phyloP scores from a whole-genome alignment of 2,113 vertebrate genomes.

The Macrotis lagotis region DNA sequence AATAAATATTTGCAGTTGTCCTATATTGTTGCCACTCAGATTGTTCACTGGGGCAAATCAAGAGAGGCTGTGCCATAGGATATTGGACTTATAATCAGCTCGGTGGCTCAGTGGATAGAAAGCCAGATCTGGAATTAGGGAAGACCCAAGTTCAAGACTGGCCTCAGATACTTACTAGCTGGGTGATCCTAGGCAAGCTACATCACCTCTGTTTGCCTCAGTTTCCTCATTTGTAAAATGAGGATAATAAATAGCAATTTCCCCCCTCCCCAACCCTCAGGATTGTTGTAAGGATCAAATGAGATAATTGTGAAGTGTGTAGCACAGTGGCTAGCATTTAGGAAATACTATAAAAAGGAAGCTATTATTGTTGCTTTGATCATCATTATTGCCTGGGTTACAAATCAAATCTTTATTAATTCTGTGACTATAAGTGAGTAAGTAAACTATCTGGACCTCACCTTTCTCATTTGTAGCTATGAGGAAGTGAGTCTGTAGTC shows the following conservation, averaged over 20 bases:
- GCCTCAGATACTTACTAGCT: no score
- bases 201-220: background rate
- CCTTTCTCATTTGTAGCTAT: background rate
- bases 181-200: background rate
- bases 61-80: no score
- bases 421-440: background rate
- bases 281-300: no score
- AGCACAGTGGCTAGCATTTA: background rate
- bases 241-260: no score
- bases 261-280: no score
- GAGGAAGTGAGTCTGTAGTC: background rate
- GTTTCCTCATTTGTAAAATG: background rate
- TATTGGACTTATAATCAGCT: no score
- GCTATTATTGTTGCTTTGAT: background rate
- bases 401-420: background rate
- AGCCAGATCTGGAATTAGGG: no score
- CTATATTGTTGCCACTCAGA: background rate
- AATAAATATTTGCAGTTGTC: background rate
- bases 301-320: no score
- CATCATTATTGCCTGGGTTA: background rate
- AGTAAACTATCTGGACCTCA: background rate
- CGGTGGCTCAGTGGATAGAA: no score
- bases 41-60: background rate
- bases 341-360: background rate
- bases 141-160: no score